Percentiles rank a stretch among this genome's conserved stretches.
phyloP scores from a whole-genome alignment of 2,113 vertebrate genomes.

The Acrocephalus arundinaceus region DNA sequence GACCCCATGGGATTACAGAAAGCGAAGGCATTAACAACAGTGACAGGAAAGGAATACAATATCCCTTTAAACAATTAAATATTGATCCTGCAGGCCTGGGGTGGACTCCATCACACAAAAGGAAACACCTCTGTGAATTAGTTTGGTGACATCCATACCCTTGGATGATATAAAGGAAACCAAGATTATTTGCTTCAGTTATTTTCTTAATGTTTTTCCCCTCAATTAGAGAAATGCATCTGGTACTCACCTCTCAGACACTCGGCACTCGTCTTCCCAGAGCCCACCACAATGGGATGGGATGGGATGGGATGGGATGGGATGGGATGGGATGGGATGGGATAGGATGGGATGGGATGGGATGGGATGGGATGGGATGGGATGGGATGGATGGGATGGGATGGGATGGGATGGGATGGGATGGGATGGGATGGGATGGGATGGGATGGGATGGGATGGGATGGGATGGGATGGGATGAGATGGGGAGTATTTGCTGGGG shows the following conservation, averaged over 20 bases:
- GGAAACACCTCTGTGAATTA: conserved; percentile 57
- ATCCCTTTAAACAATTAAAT: conserved; percentile 69
- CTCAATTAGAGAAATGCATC: conserved; percentile 45
- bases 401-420: not conserved
- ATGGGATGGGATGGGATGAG: too few species aligned
- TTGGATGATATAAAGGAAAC: conserved; percentile 23
- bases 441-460: not conserved
- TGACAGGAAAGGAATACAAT: conserved; percentile 68
- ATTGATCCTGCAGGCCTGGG: conserved; percentile 45
- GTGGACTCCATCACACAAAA: conserved; percentile 57
- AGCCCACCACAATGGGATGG: not conserved
- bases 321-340: not conserved
- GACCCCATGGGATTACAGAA: conserved; percentile 59
- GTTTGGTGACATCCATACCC: conserved; percentile 36
- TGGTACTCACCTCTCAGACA: rapidly evolving
- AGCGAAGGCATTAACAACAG: conserved; percentile 44
- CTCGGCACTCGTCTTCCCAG: rapidly evolving
- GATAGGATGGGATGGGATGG: not conserved
- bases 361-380: too few species aligned
- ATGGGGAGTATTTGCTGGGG: not conserved
- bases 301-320: not conserved
- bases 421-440: not conserved
- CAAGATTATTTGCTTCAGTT: conserved; percentile 41
- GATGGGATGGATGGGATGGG: not conserved
- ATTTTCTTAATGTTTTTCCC: conserved; percentile 18